Evolutionary conservation across 2,797 vertebrate species (phyloP).

Genomic region (Distichodus sexfasciatus): DNA sequence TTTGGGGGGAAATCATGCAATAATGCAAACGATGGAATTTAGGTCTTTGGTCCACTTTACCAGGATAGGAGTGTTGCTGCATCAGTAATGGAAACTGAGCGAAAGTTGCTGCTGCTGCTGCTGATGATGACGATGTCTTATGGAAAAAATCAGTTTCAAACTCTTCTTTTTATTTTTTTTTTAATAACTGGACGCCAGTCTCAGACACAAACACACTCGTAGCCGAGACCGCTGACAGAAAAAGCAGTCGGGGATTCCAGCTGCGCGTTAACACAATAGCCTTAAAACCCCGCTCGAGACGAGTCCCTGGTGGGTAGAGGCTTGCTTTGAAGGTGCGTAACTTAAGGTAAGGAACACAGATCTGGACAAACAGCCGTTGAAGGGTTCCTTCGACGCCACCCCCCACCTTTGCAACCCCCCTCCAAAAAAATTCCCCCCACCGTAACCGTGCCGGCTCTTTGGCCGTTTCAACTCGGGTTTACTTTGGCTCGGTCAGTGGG

Average conservation of each 20-base stretch:
- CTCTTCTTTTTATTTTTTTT: slow-evolving; percentile 3
- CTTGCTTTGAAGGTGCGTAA: slow-evolving; percentile 51
- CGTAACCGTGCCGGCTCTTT: slow-evolving; percentile 41
- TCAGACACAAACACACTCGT: slow-evolving; percentile 35
- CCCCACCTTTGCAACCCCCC: no score
- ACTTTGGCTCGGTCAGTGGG: slow-evolving; percentile 49
- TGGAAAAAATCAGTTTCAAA: neutral
- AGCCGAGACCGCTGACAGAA: slow-evolving; percentile 36
- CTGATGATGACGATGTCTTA: no score
- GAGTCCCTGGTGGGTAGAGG: slow-evolving; percentile 41
- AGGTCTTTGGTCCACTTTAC: slow-evolving; percentile 1
- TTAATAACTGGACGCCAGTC: slow-evolving; percentile 14
- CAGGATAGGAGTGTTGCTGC: slow-evolving; percentile 26
- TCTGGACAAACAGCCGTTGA: slow-evolving; percentile 51
- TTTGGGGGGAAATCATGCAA: slow-evolving; percentile 11
- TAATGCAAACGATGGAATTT: slow-evolving; percentile 20
- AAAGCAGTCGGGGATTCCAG: slow-evolving; percentile 34
- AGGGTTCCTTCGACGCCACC: slow-evolving; percentile 36
- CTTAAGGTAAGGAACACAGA: slow-evolving; percentile 53
- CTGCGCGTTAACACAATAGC: slow-evolving; percentile 48
- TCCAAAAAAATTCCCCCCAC: slow-evolving; percentile 49
- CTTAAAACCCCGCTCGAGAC: slow-evolving; percentile 40
- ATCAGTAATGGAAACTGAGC: slow-evolving; percentile 22
- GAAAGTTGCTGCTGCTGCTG: no score
- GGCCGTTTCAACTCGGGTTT: slow-evolving; percentile 48